Percentiles rank a stretch among this genome's conserved stretches.
Conservation (phyloP, 2,797 vertebrate species). For the Sebastes jordani region DNA sequence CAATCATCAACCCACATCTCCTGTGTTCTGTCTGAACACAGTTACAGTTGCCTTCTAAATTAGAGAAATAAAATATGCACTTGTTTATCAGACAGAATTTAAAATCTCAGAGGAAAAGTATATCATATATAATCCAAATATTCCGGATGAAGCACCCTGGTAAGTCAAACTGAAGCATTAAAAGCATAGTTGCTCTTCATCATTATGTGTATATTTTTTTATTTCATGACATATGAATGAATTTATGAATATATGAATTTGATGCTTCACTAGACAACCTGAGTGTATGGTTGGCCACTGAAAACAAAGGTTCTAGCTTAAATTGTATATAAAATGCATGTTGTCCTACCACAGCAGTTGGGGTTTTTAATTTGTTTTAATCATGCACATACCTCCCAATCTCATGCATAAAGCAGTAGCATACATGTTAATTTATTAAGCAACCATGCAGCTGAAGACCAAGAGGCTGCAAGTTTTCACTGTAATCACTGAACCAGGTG, state of each 20-base stretch:
- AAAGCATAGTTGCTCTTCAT: not conserved
- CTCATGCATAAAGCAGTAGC: not conserved
- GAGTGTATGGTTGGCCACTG: not conserved
- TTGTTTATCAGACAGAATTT: no score
- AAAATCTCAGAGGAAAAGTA: no score
- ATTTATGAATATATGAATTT: not conserved
- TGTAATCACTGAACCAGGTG: slow-evolving; percentile 15
- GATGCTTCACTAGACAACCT: not conserved
- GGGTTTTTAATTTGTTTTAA: not conserved
- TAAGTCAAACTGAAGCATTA: not conserved
- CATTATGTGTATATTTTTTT: not conserved
- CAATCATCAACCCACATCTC: no score
- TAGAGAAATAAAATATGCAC: no score
- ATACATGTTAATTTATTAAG: not conserved
- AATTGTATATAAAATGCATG: not conserved
- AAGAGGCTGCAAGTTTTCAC: not conserved
- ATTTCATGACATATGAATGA: not conserved
- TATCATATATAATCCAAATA: not conserved
- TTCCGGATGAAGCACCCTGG: not conserved
- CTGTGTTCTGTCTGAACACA: no score
- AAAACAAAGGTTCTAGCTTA: not conserved
- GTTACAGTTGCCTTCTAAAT: no score
- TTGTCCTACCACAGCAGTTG: not conserved
- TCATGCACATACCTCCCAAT: not conserved
- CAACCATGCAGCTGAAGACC: not conserved